Conservation (phyloP, 2,888 invertebrate genomes). For the Caenorhabditis sp. region DNA sequence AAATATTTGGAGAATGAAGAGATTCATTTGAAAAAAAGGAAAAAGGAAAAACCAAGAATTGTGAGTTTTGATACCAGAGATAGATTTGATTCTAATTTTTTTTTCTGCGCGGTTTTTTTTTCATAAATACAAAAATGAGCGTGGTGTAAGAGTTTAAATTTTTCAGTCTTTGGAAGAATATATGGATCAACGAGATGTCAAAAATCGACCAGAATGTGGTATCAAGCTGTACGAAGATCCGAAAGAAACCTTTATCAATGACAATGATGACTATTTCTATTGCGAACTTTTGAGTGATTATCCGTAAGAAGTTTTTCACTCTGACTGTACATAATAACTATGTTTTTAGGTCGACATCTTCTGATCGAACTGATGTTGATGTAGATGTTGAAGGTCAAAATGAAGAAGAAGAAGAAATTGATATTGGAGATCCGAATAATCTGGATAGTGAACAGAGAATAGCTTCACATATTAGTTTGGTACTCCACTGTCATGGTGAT, state of each 20-base stretch:
- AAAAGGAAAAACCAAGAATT: background rate
- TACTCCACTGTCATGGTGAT: background rate
- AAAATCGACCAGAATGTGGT: constrained; percentile 9
- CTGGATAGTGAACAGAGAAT: no score
- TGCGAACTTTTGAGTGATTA: constrained; percentile 6
- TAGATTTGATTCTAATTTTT: no score
- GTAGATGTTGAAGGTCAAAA: background rate
- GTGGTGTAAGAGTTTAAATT: background rate
- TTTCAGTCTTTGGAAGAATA: constrained; percentile 3
- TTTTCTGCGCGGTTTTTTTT: background rate
- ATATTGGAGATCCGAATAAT: background rate
- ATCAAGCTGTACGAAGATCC: background rate
- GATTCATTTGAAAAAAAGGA: background rate
- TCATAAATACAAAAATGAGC: background rate
- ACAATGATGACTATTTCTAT: constrained; percentile 1
- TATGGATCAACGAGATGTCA: constrained; percentile 5
- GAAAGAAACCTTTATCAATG: background rate
- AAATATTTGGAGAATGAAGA: background rate
- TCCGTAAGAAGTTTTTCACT: constrained; percentile 1
- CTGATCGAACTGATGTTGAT: background rate
- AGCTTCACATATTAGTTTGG: background rate
- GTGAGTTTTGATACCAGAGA: no score
- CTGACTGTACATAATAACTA: no score
- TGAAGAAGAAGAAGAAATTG: background rate
- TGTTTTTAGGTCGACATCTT: background rate